A percentile compares a stretch with the other conserved stretches of the same genome.
phyloP scores from a whole-genome alignment of 2,888 invertebrate genomes.

The Nephrotoma flavescens region DNA sequence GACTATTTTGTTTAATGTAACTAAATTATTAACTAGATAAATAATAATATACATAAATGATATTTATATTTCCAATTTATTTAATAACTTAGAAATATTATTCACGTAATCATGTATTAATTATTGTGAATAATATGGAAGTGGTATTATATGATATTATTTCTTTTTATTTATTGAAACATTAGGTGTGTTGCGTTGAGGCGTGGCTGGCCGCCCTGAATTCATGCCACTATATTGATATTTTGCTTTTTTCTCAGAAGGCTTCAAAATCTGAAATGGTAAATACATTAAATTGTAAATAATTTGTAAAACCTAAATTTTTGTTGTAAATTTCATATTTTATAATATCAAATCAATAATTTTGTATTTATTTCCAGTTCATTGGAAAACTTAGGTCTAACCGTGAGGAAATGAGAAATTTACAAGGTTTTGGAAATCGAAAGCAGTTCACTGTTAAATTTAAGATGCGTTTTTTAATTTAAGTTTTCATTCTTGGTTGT shows the following conservation, averaged over 20 bases:
- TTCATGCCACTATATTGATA: slow-evolving; percentile 89
- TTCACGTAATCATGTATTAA: not conserved
- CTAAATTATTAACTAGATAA: not conserved
- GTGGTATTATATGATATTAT: slow-evolving; percentile 31
- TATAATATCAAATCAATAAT: no score
- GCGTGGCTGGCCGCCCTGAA: slow-evolving; percentile 72
- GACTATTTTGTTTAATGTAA: not conserved
- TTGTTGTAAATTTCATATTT: not conserved
- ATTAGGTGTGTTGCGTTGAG: slow-evolving; percentile 56
- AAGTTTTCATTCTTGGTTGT: no score
- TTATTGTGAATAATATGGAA: not conserved
- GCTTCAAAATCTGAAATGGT: slow-evolving; percentile 78
- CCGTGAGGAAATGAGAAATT: no score
- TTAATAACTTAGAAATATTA: not conserved
- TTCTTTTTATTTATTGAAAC: slow-evolving; percentile 32
- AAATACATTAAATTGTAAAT: not conserved
- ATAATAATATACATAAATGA: not conserved
- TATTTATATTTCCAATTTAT: not conserved
- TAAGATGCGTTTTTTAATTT: no score
- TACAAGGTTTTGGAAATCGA: no score
- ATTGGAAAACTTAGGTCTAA: no score
- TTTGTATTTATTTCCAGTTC: no score
- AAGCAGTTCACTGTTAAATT: no score
- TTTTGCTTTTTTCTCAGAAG: slow-evolving; percentile 99
- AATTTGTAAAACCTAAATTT: not conserved